Evolutionary conservation across 2,797 vertebrate species (phyloP).

Genomic region (Cyprinodon diabolis): DNA sequence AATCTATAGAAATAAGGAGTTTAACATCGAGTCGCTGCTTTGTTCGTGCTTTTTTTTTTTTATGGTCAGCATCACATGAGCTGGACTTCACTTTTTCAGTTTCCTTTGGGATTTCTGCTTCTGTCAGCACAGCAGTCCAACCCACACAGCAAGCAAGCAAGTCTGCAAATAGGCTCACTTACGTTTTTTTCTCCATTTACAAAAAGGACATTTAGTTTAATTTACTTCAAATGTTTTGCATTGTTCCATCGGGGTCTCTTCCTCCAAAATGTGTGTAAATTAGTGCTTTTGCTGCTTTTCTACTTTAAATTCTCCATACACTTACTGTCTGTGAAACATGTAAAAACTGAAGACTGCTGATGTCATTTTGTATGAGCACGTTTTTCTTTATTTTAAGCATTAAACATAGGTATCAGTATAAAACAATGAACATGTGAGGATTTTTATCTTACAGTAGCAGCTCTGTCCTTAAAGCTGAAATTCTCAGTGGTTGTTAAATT

Average conservation of each 20-base stretch:
- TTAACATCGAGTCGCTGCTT: not conserved
- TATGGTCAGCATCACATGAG: conserved; percentile 33
- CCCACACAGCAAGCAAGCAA: not conserved
- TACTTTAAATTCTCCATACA: no score
- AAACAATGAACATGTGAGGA: no score
- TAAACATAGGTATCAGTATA: no score
- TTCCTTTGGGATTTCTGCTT: conserved; percentile 21
- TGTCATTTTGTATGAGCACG: no score
- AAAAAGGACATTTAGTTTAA: not conserved
- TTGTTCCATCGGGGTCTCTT: not conserved
- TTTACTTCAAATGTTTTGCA: not conserved
- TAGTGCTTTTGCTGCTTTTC: not conserved
- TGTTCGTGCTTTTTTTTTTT: not conserved
- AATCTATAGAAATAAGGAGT: not conserved
- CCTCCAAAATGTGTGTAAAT: not conserved
- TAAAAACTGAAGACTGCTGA: no score
- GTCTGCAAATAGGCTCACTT: not conserved
- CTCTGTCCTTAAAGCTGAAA: no score
- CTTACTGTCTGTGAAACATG: no score
- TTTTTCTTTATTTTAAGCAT: no score
- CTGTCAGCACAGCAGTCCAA: conserved; percentile 35
- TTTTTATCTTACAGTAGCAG: no score
- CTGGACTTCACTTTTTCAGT: not conserved
- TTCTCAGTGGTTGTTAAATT: no score
- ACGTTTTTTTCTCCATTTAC: not conserved